Conservation (phyloP, 2,113 vertebrate genomes). For the Ameiurus melas region DNA sequence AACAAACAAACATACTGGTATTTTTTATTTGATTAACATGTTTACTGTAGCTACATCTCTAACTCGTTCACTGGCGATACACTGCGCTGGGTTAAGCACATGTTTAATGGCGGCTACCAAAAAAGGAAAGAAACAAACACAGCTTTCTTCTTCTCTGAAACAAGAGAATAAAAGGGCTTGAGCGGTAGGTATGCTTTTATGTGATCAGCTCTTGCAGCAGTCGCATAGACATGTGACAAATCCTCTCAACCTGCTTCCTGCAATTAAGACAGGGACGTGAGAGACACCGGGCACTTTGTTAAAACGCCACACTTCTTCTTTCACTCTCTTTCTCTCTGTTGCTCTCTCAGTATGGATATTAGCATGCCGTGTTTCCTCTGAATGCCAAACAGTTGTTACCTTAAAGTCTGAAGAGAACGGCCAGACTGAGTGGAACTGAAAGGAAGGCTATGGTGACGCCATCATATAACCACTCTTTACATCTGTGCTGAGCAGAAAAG, state of each 20-base stretch:
- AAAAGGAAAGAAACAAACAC: neutral
- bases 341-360: neutral
- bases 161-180: neutral
- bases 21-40: neutral
- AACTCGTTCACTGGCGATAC: neutral
- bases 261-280: slow-evolving; percentile 25
- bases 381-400: neutral
- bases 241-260: slow-evolving; percentile 19
- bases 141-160: neutral
- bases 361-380: neutral
- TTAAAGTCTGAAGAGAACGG: neutral
- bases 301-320: slow-evolving; percentile 30
- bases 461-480: neutral
- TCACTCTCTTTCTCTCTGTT: slow-evolving; percentile 22
- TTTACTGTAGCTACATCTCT: neutral
- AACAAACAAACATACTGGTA: no score
- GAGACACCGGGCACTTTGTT: slow-evolving; percentile 41
- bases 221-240: slow-evolving; percentile 8
- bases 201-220: neutral
- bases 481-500: neutral
- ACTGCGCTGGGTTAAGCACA: neutral
- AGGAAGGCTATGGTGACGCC: neutral
- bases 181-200: neutral
- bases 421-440: neutral
- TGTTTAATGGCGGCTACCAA: neutral